Percentiles rank a stretch among this genome's conserved stretches.
Conservation (phyloP, 2,113 vertebrate genomes). For the Leucosticte australis region DNA sequence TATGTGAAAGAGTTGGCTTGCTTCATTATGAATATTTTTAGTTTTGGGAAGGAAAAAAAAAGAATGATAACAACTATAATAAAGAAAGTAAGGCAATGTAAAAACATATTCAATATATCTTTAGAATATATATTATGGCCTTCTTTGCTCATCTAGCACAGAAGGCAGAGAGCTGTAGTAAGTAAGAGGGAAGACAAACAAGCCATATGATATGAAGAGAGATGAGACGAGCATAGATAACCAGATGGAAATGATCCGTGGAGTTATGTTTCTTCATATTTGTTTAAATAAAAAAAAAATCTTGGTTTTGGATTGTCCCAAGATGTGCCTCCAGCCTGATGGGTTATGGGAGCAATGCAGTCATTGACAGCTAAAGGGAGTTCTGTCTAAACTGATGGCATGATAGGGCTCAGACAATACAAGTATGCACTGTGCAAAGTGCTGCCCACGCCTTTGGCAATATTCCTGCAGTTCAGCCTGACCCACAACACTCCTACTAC, state of each 20-base stretch:
- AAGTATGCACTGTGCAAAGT: background rate
- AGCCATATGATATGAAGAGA: background rate
- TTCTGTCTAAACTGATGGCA: slow-evolving; percentile 24
- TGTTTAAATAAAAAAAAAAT: background rate
- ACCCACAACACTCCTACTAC: slow-evolving; percentile 13
- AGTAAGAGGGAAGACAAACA: background rate
- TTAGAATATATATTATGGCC: background rate
- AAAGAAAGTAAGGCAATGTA: background rate
- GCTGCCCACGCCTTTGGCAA: slow-evolving; percentile 46
- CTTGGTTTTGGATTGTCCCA: slow-evolving; percentile 9
- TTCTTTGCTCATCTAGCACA: background rate
- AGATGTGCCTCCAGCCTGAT: background rate
- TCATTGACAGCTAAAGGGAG: background rate
- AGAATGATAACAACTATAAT: slow-evolving; percentile 16
- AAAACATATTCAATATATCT: background rate
- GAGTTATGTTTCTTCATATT: slow-evolving; percentile 10
- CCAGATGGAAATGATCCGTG: slow-evolving; percentile 36
- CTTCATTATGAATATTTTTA: slow-evolving; percentile 28
- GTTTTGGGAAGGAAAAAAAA: background rate
- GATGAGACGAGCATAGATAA: background rate
- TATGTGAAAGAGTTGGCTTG: background rate
- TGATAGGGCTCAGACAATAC: slow-evolving; percentile 1
- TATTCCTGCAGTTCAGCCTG: slow-evolving; percentile 42
- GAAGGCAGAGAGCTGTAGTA: background rate
- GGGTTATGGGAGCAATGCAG: background rate